Conservation (phyloP, 2,797 vertebrate species). For the Coilia nasus region DNA sequence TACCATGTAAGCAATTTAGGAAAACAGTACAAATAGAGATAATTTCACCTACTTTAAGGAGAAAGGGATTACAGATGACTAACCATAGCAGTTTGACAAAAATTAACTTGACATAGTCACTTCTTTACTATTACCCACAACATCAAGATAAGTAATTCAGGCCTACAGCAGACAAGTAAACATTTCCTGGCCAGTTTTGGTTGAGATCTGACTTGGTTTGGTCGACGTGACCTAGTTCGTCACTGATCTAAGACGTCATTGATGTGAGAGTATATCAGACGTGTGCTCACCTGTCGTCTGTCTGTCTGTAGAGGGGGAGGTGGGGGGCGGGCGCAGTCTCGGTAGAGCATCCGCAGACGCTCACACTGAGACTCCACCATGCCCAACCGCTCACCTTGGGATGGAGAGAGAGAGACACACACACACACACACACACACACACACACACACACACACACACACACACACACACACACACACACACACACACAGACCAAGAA, state of each 20-base stretch:
- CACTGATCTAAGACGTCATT: too few relatives aligned
- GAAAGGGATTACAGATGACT: too few relatives aligned
- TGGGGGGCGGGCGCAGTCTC: slow-evolving; percentile 94
- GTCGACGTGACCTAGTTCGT: too few relatives aligned
- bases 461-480: not conserved
- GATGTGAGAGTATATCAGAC: not conserved
- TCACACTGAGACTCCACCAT: slow-evolving; percentile 96
- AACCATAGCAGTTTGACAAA: not conserved
- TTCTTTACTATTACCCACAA: not conserved
- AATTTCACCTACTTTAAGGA: too few relatives aligned
- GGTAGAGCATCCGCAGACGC: slow-evolving; percentile 93
- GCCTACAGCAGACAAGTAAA: too few relatives aligned
- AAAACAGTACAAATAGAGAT: too few relatives aligned
- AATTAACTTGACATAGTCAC: not conserved
- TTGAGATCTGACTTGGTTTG: too few relatives aligned
- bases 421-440: slow-evolving; percentile 33
- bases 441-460: slow-evolving; percentile 25
- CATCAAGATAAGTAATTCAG: too few relatives aligned
- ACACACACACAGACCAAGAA: not conserved
- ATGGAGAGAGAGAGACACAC: too few relatives aligned
- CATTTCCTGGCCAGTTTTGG: too few relatives aligned
- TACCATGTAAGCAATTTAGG: too few relatives aligned
- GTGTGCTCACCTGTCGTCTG: slow-evolving; percentile 85
- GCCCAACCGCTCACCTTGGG: slow-evolving; percentile 93
- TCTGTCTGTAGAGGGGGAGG: slow-evolving; percentile 94